Base-by-base conservation (phyloP, 2,113 vertebrate species). In the Lamprotornis superbus region DNA sequence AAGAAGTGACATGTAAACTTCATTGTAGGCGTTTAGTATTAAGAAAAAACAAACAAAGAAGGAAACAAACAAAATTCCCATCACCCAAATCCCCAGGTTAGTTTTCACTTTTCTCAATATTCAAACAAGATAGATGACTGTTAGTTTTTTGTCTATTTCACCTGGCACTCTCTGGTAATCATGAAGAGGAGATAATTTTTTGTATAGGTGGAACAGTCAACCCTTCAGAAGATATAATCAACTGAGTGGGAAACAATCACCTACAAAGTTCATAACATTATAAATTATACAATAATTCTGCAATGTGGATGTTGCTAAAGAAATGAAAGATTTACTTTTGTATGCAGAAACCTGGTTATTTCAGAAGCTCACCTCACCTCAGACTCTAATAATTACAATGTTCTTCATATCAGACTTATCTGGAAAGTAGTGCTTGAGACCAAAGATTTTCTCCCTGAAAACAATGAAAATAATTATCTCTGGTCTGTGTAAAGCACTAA, bases 331-430 rank as follows among this genome's bases (percentile, higher is more conserved):
- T 89, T 91, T 87, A 76, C 50, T 82, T 84, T 75, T 39, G 21
- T 91, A 56, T 94, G 63, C 37, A 88, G 77, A 94, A 95, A 28
- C 8, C 21, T 75, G 52, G 31, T 61, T 87, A 33, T 92, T 94
- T 93, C 44, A 67, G 56, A 89, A 91, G 22, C 49, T 91, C 61
- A 39, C 31, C 24, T 82, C 50, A 75, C 31, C 24, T 82, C 50
- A 75, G 69, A 69, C n/a, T 64, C 5, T 68, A 44, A 37, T 87
- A 96, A 70, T 94, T 86, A 52, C 31, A 52, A 2, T 73, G 16
- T 47, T 92, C 35, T 89, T 83, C 49, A 27, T 73, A 88, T 75
- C 64, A 79, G 23, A 24, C 65, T 89, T 25, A 50, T 69, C 59
- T 70, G 40, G 28, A 69, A 82, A 87, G 31, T 46, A 53, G 15